Conservation (phyloP, 1,140 invertebrate genomes). For the Bradynema listronoti region DNA sequence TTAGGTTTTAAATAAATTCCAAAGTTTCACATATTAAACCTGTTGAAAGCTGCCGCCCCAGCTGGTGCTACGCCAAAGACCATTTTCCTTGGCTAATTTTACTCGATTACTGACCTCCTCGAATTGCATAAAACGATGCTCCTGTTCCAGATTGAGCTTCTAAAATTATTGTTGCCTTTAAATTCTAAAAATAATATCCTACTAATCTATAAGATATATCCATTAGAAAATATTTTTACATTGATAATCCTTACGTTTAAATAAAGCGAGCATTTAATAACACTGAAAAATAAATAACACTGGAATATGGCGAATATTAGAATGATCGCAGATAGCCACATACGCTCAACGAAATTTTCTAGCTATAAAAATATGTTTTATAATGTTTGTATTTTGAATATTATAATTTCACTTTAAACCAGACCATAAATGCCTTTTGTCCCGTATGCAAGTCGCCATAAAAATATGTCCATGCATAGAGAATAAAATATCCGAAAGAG, state of each 20-base stretch:
- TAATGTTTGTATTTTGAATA: slow-evolving; percentile 15
- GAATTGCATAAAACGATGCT: too few species aligned
- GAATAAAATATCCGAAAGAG: slow-evolving; percentile 46
- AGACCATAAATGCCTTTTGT: slow-evolving; percentile 27
- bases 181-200: too few species aligned
- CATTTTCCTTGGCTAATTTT: slow-evolving; percentile 47
- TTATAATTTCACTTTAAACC: neutral
- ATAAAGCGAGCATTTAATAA: slow-evolving; percentile 50
- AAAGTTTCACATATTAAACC: slow-evolving; percentile 19
- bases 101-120: slow-evolving; percentile 37
- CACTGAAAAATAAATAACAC: slow-evolving; percentile 50
- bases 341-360: slow-evolving; percentile 47
- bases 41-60: slow-evolving; percentile 53
- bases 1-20: neutral
- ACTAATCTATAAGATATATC: neutral
- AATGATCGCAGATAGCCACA: slow-evolving; percentile 49
- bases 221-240: neutral
- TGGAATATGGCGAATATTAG: slow-evolving; percentile 50
- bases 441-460: slow-evolving; percentile 54
- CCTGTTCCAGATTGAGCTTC: too few species aligned
- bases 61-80: slow-evolving; percentile 49
- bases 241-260: slow-evolving; percentile 37
- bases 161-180: too few species aligned
- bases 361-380: slow-evolving; percentile 32
- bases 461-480: slow-evolving; percentile 52